Evolutionary conservation across 2,113 vertebrate species (phyloP), one percentile per base, ranked within the genome.

Genomic region (Heliornis fulica): DNA sequence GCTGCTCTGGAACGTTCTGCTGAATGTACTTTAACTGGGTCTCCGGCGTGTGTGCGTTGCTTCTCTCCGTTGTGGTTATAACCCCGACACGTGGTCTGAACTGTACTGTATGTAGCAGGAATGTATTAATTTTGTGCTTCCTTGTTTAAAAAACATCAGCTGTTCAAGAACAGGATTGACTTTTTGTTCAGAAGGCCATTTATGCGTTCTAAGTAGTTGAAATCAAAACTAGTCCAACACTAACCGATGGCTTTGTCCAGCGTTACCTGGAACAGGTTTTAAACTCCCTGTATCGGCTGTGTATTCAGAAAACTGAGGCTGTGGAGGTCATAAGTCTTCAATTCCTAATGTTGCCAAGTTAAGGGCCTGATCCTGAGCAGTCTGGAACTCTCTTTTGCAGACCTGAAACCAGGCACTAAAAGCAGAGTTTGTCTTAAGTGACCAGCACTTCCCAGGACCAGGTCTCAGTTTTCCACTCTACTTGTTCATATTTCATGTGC

Each of bases 111-210:
- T 51, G 89, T 94, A 92, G 83, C 84, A 84, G 83, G 97, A 95
- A 97, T 93, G 93, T 97, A 83, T 97, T 96, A 89, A 95, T 97
- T 96, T 93, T 69, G 96, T 98, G 98, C 97, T 98, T 98, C 97
- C 98, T 96, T 95, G 95, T 98, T 95, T 94, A 85, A 83, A 82
- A n/a, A 87, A 94, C 76, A 59, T 84, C 87, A 63, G 74, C 96
- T 79, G 87, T 93, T 97, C 95, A 91, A 92, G 81, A 92, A 90
- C 96, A 89, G 94, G 96, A 94, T 61, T 31, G 93, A 97, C 91
- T 91, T 77, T 97, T 95, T 97, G 96, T 97, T 98, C 97, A 97
- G 92, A 97, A 98, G 98, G 97, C 97, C 97, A 97, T 96, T 98
- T 98, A 97, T 97, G 94, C 95, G 17, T 75, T 86, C 32, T 20